Evolutionary conservation across 1,140 invertebrate genomes (phyloP).

Genomic region (Drosophila kepulauana): DNA sequence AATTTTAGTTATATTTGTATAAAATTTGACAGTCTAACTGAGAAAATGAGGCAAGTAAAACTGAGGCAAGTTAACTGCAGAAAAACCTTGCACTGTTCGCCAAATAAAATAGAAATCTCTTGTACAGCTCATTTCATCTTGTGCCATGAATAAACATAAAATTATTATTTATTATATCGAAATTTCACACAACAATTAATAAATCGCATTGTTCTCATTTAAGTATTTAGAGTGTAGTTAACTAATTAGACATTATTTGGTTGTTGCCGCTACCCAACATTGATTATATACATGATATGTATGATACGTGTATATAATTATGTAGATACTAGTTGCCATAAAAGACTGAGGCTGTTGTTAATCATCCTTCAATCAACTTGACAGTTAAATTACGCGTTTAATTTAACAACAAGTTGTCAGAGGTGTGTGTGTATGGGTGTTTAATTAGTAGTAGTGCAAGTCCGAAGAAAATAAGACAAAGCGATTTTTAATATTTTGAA

Average conservation of each 20-base stretch:
- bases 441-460: constrained; percentile 39
- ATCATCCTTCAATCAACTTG: constrained; percentile 39
- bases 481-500: constrained; percentile 62
- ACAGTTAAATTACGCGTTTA: constrained; percentile 31
- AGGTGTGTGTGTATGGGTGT: constrained; percentile 1
- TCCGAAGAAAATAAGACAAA: constrained; percentile 39
- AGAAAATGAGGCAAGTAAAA: not conserved
- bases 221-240: constrained; percentile 41
- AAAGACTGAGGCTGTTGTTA: constrained; percentile 43
- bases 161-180: constrained; percentile 32
- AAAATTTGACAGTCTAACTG: not conserved
- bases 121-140: not conserved
- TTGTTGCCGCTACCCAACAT: constrained; percentile 54
- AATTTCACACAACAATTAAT: constrained; percentile 32
- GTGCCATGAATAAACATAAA: constrained; percentile 5
- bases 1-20: not conserved
- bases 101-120: not conserved
- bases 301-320: constrained; percentile 20
- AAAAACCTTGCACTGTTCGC: not conserved
- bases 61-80: not conserved
- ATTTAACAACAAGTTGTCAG: constrained; percentile 48
- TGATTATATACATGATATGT: constrained; percentile 29
- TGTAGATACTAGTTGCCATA: constrained; percentile 37
- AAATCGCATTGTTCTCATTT: constrained; percentile 18
- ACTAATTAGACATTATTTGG: constrained; percentile 56